phyloP scores from a whole-genome alignment of 2,113 vertebrate genomes.

The Esox niger region DNA sequence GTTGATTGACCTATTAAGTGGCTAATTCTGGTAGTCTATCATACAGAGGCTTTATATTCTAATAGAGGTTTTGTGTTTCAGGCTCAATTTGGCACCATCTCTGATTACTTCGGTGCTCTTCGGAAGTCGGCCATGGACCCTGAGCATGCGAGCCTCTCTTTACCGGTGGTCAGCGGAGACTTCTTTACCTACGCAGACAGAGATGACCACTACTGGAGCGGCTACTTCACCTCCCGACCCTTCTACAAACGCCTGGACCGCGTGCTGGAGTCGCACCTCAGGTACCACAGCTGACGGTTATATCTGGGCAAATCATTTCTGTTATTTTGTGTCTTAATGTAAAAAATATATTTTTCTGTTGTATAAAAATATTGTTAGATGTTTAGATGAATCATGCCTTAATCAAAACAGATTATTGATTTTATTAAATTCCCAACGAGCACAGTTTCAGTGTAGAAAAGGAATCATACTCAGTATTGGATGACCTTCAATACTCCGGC shows the following conservation, averaged over 20 bases:
- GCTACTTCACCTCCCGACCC: constrained; percentile 91
- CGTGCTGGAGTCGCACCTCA: constrained; percentile 80
- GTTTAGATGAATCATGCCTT: too few relatives aligned
- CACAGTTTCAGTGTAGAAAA: too few relatives aligned
- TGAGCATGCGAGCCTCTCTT: constrained; percentile 35
- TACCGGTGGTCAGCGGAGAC: constrained; percentile 86
- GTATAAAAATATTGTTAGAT: too few relatives aligned
- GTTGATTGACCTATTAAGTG: neutral
- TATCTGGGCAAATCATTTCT: too few relatives aligned
- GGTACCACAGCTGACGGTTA: constrained; percentile 63
- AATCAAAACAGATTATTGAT: too few relatives aligned
- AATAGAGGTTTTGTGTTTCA: constrained; percentile 36
- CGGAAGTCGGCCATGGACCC: constrained; percentile 60
- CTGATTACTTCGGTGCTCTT: constrained; percentile 86
- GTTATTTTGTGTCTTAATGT: too few relatives aligned
- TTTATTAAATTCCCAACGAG: too few relatives aligned
- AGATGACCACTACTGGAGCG: constrained; percentile 95
- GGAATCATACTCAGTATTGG: too few relatives aligned
- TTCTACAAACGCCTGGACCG: constrained; percentile 90
- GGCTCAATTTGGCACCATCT: constrained; percentile 90
- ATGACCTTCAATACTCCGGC: too few relatives aligned
- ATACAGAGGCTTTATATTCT: neutral
- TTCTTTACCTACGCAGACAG: constrained; percentile 95
- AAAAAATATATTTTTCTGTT: too few relatives aligned
- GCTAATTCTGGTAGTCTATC: neutral